Base-by-base conservation (phyloP, 2,888 invertebrate species). In the Drosophila recens region DNA sequence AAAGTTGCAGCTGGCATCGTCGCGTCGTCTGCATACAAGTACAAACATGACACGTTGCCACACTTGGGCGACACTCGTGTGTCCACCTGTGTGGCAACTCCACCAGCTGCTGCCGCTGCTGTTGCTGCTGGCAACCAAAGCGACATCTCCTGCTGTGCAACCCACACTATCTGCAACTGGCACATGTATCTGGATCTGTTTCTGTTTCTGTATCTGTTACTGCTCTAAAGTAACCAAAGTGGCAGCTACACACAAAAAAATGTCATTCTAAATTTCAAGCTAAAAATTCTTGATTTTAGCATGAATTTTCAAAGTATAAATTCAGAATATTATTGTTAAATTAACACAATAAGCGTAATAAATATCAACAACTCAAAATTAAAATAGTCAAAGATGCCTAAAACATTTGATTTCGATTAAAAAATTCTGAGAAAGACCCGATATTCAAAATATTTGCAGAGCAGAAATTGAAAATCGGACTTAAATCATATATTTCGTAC, bases 21-120 rank as follows among this genome's bases (percentile, higher is more conserved):
- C 8, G 30, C 30, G 30, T 30, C 30, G 30, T 73, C 68, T 89
- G 82, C 81, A 30, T 30, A 30, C 30, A 8, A 8, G 77, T 88
- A 69, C 75, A 75, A 80, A 87, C 89, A 83, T 78, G 87, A 82
- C 90, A 82, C 86, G 78, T 84, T 70, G 77, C 75, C 86, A 71
- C 87, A 84, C 75, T 77, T 83, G 73, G 68, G 62, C 66, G 67
- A 36, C 87, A 80, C 80, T 82, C 59, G 49, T 70, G 73, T 69
- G 84, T 74, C 78, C 89, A 84, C 82, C 85, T 79, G 79, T 45
- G 48, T 48, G 13, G 13, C 54, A 56, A 33, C 56, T 15, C 4
- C 51, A 40, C 9, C 68, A 34, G 57, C 69, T 33, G 71, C 45
- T 79, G 75, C 23, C 4, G 23, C 23, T 17, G 17, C 17, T 23